Conservation (phyloP, 2,888 invertebrate species). For the Microplitis manilae region DNA sequence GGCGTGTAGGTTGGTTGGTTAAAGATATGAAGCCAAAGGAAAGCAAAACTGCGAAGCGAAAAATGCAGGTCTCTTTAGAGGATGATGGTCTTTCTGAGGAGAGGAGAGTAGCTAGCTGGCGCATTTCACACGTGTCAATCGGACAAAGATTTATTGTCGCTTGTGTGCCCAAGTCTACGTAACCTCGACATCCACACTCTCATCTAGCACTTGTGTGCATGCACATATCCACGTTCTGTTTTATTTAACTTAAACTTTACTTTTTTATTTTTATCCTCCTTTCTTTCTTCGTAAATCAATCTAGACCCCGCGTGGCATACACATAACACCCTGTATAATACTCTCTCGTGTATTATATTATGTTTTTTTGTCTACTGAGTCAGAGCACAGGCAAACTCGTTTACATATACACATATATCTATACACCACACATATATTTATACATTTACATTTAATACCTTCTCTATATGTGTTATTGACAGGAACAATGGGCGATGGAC, state of each 20-base stretch:
- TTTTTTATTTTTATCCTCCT: conserved; percentile 54
- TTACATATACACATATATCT: neutral
- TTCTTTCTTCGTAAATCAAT: conserved; percentile 64
- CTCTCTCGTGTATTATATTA: conserved; percentile 2
- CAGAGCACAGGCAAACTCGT: conserved; percentile 4
- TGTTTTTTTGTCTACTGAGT: conserved; percentile 15
- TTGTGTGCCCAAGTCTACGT: conserved; percentile 36
- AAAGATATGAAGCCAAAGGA: conserved; percentile 52
- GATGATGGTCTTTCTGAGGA: conserved; percentile 31
- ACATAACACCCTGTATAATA: conserved; percentile 8
- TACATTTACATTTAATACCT: neutral
- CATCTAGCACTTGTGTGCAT: conserved; percentile 32
- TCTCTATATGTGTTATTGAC: neutral
- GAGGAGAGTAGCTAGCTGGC: conserved; percentile 59
- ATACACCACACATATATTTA: neutral
- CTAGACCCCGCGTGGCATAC: conserved; percentile 38
- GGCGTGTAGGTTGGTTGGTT: conserved; percentile 31
- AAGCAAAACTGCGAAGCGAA: conserved; percentile 31
- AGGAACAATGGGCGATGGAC: conserved; percentile 23
- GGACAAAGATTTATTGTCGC: conserved; percentile 65
- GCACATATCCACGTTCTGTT: conserved; percentile 21
- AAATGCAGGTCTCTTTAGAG: conserved; percentile 15
- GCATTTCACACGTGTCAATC: conserved; percentile 70
- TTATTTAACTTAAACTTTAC: conserved; percentile 43
- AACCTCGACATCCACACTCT: conserved; percentile 27